Percentiles rank a stretch among this genome's conserved stretches.
These are phyloP conservation scores for Isoperla grammatica DNA, from an alignment of 2,888 invertebrate genomes.

Conservation along the genomic window DNA sequence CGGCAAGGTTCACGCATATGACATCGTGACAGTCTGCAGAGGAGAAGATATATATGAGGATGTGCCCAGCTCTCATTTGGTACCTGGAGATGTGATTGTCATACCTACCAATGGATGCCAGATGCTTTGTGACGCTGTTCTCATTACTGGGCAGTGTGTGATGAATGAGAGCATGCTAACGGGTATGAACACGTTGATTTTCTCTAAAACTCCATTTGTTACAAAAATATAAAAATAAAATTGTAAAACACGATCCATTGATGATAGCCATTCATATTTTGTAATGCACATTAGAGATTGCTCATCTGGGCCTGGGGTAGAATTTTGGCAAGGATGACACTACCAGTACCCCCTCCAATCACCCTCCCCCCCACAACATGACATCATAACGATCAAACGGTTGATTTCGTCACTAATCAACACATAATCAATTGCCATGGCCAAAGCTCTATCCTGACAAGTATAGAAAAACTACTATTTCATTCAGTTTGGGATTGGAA, in stretches of 20 bases:
- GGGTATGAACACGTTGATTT: conserved; percentile 56
- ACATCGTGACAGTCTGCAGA: conserved; percentile 50
- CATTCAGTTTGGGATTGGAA: too few species aligned
- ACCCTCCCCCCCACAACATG: too few species aligned
- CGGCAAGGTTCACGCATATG: conserved; percentile 45
- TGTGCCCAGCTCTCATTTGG: conserved; percentile 58
- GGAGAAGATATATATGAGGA: conserved; percentile 42
- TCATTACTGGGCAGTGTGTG: conserved; percentile 81
- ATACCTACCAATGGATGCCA: conserved; percentile 73
- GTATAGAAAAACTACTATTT: too few species aligned
- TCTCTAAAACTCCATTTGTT: conserved; percentile 21
- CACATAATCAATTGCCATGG: too few species aligned
- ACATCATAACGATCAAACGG: too few species aligned
- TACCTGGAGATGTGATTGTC: conserved; percentile 81
- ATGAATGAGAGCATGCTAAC: conserved; percentile 95
- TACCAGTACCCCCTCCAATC: too few species aligned
- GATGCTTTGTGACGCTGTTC: conserved; percentile 77
- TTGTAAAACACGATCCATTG: background rate
- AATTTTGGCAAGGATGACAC: too few species aligned
- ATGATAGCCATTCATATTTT: conserved; percentile 6
- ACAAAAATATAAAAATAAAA: background rate
- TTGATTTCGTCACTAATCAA: too few species aligned
- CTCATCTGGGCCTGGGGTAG: too few species aligned
- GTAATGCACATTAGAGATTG: background rate
- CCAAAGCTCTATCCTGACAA: too few species aligned